Conservation (phyloP, 1,140 invertebrate species). For the Neodiprion virginianus region DNA sequence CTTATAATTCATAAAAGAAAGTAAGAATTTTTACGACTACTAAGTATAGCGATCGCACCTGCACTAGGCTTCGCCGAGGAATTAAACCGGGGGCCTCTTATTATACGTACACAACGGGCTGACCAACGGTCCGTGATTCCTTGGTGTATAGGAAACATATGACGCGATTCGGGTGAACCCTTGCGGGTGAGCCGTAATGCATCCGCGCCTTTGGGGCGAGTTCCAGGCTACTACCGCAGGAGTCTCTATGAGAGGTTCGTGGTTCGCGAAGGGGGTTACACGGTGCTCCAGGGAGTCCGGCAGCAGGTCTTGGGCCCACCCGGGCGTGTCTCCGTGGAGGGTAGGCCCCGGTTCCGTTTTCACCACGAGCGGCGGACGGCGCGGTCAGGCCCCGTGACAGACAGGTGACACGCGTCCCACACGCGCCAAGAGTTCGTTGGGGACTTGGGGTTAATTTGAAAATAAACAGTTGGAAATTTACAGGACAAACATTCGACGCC, state of each 20-base stretch:
- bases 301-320: conserved; percentile 51
- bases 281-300: background rate
- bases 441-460: conserved; percentile 41
- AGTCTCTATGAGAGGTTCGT: too few relatives aligned
- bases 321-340: conserved; percentile 54
- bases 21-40: too few relatives aligned
- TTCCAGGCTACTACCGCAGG: too few relatives aligned
- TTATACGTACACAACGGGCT: background rate
- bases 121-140: conserved; percentile 6
- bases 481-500: conserved; percentile 28
- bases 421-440: conserved; percentile 35
- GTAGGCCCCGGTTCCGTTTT: conserved; percentile 31
- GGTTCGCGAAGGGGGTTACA: too few relatives aligned
- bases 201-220: background rate
- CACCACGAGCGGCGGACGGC: conserved; percentile 27
- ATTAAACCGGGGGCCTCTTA: too few relatives aligned
- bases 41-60: too few relatives aligned
- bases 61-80: too few relatives aligned
- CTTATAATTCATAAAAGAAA: too few relatives aligned
- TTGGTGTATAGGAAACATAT: background rate
- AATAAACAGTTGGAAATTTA: conserved; percentile 45
- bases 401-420: conserved; percentile 60
- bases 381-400: conserved; percentile 50
- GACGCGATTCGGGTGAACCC: background rate
- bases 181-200: background rate